A percentile compares a stretch with the other conserved stretches of the same genome.
These are phyloP conservation scores for Strix aluco DNA, from an alignment of 2,113 vertebrate genomes.

Conservation along the genomic window DNA sequence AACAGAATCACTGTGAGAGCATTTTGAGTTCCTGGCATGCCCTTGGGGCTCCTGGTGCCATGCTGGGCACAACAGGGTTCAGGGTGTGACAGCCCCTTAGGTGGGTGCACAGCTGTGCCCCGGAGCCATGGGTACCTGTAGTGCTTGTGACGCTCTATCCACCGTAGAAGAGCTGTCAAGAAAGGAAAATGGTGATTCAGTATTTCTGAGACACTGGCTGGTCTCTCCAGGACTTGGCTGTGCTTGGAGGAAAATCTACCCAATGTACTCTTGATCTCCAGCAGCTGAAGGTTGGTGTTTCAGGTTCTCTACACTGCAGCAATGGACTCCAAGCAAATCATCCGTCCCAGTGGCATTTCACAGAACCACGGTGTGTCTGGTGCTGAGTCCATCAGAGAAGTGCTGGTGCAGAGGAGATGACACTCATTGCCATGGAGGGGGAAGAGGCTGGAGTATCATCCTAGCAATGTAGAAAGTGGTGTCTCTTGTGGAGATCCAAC, in stretches of 20 bases:
- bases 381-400: slow-evolving; percentile 20
- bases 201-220: not conserved
- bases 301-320: not conserved
- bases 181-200: not conserved
- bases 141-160: not conserved
- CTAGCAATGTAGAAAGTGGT: not conserved
- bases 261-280: not conserved
- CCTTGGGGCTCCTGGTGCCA: not conserved
- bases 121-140: not conserved
- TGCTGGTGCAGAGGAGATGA: slow-evolving; percentile 18
- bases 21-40: not conserved
- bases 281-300: not conserved
- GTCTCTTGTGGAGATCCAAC: not conserved
- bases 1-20: not conserved
- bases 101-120: not conserved
- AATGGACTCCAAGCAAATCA: not conserved
- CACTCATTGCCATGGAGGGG: not conserved
- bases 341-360: not conserved
- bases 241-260: not conserved
- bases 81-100: not conserved
- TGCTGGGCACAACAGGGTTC: not conserved
- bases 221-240: not conserved
- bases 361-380: not conserved
- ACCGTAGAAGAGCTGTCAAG: not conserved
- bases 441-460: slow-evolving; percentile 1